Evolutionary conservation across 2,797 vertebrate species (phyloP).

Genomic region (Gymnoscopelus microlampas): DNA sequence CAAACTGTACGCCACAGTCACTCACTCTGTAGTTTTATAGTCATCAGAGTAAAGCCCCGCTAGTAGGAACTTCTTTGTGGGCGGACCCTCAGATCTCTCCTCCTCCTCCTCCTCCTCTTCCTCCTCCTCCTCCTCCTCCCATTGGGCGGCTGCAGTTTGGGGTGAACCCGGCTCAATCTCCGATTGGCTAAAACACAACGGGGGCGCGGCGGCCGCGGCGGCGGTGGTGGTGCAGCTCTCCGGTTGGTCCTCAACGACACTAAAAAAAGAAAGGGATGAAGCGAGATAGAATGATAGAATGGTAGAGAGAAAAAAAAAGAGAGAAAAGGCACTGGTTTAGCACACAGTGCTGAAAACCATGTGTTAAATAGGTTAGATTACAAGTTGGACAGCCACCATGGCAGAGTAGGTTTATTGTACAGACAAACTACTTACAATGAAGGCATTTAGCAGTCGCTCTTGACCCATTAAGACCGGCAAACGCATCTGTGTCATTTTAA

Average conservation of each 20-base stretch:
- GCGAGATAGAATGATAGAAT: constrained; percentile 11
- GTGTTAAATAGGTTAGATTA: constrained; percentile 61
- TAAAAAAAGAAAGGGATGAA: constrained; percentile 70
- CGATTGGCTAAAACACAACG: constrained; percentile 75
- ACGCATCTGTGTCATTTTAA: too few species aligned
- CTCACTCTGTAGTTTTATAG: constrained; percentile 96
- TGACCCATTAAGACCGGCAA: too few species aligned
- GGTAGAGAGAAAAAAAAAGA: constrained; percentile 60
- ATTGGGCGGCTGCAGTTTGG: constrained; percentile 76
- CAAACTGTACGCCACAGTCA: constrained; percentile 30
- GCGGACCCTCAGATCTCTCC: constrained; percentile 83
- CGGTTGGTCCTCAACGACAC: constrained; percentile 63
- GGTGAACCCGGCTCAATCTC: constrained; percentile 73
- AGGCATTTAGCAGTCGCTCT: too few species aligned
- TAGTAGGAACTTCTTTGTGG: constrained; percentile 94
- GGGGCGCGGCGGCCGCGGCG: constrained; percentile 62
- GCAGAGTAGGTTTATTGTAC: too few species aligned
- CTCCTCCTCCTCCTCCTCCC: constrained; percentile 62
- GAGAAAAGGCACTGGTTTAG: constrained; percentile 80
- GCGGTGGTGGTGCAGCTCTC: constrained; percentile 74
- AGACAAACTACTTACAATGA: too few species aligned
- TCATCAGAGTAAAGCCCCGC: constrained; percentile 98
- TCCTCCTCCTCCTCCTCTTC: too few species aligned
- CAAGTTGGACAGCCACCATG: too few species aligned
- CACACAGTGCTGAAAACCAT: constrained; percentile 82